Conservation (phyloP, 2,113 vertebrate species). For the Podilymbus podiceps region DNA sequence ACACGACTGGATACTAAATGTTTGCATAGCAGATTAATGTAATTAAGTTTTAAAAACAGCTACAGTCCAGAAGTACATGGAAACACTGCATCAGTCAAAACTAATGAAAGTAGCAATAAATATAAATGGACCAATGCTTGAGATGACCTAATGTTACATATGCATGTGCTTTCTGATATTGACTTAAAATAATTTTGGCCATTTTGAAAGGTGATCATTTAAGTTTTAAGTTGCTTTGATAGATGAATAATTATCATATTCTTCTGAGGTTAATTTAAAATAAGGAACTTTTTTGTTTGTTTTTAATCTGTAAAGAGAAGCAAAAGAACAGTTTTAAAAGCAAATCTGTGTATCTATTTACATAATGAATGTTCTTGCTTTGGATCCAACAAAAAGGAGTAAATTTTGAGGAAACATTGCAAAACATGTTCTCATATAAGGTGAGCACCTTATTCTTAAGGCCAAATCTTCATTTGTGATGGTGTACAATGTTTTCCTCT, state of each 20-base stretch:
- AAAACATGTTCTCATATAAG: not conserved
- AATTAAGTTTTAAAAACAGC: not conserved
- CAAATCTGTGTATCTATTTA: not conserved
- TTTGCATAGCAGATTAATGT: not conserved
- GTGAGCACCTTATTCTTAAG: not conserved
- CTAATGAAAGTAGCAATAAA: not conserved
- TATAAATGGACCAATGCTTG: not conserved
- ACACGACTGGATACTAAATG: not conserved
- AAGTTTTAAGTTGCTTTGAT: not conserved
- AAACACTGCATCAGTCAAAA: slow-evolving; percentile 12
- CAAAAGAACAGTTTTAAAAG: not conserved
- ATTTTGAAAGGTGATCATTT: not conserved
- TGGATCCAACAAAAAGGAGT: not conserved
- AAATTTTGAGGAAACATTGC: not conserved
- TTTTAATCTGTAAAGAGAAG: not conserved
- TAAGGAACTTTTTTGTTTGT: not conserved
- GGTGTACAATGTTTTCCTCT: not conserved
- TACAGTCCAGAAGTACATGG: not conserved
- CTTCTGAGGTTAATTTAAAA: not conserved
- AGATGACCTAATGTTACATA: not conserved
- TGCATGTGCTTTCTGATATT: not conserved
- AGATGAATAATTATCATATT: not conserved
- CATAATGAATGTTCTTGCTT: not conserved
- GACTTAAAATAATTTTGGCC: not conserved
- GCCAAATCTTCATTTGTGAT: not conserved